Conservation (phyloP, 2,113 vertebrate genomes). For the Ammospiza caudacuta region DNA sequence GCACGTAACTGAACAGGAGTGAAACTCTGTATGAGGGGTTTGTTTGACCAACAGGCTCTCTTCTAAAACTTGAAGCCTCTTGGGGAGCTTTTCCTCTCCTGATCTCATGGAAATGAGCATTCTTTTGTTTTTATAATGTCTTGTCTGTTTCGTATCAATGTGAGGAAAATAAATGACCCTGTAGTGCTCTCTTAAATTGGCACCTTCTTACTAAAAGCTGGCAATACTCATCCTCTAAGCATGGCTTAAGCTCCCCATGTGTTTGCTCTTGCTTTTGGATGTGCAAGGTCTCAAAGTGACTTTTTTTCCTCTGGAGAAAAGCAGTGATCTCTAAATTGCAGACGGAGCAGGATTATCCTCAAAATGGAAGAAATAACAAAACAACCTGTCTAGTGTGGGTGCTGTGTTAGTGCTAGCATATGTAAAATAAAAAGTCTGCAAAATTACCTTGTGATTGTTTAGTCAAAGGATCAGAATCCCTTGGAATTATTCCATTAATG, state of each 20-base stretch:
- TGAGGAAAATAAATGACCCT: not conserved
- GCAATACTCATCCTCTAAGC: not conserved
- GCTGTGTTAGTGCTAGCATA: not conserved
- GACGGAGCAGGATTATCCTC: not conserved
- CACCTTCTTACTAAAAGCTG: not conserved
- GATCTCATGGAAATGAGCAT: accelerated
- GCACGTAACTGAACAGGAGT: accelerated
- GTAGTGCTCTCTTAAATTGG: not conserved
- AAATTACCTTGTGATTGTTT: not conserved
- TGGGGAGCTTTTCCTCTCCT: not conserved
- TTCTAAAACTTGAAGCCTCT: not conserved
- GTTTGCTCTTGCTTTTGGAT: not conserved
- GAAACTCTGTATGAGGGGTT: not conserved
- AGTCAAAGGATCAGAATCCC: not conserved
- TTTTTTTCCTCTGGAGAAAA: not conserved
- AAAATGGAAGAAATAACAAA: not conserved
- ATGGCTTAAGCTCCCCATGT: not conserved
- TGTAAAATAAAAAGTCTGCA: not conserved
- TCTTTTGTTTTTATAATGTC: not conserved
- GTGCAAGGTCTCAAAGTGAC: not conserved
- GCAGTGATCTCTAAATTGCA: not conserved
- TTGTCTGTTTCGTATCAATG: not conserved
- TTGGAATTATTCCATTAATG: not conserved
- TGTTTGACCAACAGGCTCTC: not conserved
- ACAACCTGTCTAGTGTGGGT: not conserved